A percentile compares a stretch with the other conserved stretches of the same genome.
These are phyloP conservation scores for Hartigia nigra DNA, from an alignment of 2,888 invertebrate species.

Conservation along the genomic window DNA sequence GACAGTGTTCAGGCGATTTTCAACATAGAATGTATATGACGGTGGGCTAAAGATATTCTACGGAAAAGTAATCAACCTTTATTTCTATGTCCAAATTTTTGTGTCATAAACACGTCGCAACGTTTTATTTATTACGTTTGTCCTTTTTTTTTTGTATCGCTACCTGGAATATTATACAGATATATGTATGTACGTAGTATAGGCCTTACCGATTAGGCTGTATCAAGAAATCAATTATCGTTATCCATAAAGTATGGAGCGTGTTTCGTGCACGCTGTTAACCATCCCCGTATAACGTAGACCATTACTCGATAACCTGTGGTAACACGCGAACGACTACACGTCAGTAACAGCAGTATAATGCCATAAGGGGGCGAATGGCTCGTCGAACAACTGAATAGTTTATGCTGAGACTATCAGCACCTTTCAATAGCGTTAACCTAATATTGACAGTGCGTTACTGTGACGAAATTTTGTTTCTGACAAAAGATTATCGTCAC, in stretches of 20 bases:
- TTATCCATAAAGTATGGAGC: conserved; percentile 40
- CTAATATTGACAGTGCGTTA: conserved; percentile 45
- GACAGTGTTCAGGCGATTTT: conserved; percentile 13
- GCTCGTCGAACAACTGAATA: conserved; percentile 46
- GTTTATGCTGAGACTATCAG: conserved; percentile 53
- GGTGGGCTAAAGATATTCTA: background rate
- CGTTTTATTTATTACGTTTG: background rate
- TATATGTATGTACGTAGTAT: background rate
- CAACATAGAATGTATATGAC: background rate
- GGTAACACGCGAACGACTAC: conserved; percentile 40
- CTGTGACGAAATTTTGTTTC: background rate
- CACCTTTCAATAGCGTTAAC: conserved; percentile 48
- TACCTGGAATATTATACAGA: background rate
- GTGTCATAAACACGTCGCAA: background rate
- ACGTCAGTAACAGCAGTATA: conserved; percentile 32
- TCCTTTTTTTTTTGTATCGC: background rate
- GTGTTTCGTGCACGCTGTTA: conserved; percentile 13
- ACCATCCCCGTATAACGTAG: conserved; percentile 26
- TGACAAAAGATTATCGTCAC: background rate
- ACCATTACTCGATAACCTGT: conserved; percentile 41
- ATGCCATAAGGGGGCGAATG: conserved; percentile 39
- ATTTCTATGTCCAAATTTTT: background rate
- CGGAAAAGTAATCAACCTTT: background rate
- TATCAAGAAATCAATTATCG: conserved; percentile 41
- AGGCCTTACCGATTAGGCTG: background rate